Base-by-base conservation (phyloP, 2,113 vertebrate species). In the Otocyon megalotis region DNA sequence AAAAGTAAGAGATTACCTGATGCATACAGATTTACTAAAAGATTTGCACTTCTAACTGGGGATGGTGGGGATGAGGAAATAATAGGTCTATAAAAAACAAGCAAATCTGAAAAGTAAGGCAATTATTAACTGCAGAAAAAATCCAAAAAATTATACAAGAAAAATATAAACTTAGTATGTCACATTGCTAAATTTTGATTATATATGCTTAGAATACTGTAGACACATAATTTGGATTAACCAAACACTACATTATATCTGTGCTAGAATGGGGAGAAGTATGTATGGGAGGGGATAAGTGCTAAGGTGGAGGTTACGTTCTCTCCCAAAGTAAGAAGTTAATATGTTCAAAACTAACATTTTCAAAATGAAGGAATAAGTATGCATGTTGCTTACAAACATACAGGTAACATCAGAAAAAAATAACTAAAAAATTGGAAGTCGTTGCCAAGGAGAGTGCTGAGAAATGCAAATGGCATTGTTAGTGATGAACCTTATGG, bases 81-180 rank as follows among this genome's bases (percentile, higher is more conserved):
- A 88, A 65, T 6, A 72, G 15, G 8, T 79, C 28, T 87, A 88
- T 53, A 88, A 83, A 28, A 91, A 96, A 32, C 22, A 80, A 53
- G 2, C 63, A 81, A 65, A 67, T 50, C 58, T n/a, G 74, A 60
- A 81, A 72, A 72, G 28, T 30, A 84, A 96, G 19, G n/a, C 48
- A 87, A 96, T 43, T 88, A 85, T 53, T 96, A 76, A 80, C 76
- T 93, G 4, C 53, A 82, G 48, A 94, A 14, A 94, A 71, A 86
- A 92, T 43, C 43, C 22, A 65, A 72, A 81, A 88, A 94, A 26
- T 65, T 87, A 54, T 53, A 62, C n/a, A 89, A 71, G 58, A 79
- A 79, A 95, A 92, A 80, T 37, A 12, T 82, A 90, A 87, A 56
- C 24, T 87, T 30, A 90, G 13, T 43, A 90, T 58, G 13, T 24